A percentile compares a stretch with the other conserved stretches of the same genome.
Conservation (phyloP, 53 echinoderm and acorn worm genomes). For the Actinopyga echinites region DNA sequence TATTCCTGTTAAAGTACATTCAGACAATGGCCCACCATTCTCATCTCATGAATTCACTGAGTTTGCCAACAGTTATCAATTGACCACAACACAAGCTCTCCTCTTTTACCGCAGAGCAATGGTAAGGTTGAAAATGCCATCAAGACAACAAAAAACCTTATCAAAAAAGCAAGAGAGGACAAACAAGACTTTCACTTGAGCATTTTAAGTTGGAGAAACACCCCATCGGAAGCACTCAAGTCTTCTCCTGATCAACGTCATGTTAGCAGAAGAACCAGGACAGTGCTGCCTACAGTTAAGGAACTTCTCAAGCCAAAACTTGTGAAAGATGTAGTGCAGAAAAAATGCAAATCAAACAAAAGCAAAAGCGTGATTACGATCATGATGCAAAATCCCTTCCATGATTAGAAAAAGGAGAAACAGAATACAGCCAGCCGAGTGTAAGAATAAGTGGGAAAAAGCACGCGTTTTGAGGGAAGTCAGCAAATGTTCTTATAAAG, state of each 20-base stretch:
- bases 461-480: constrained; percentile 22
- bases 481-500: constrained; percentile 51
- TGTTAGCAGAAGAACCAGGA: constrained; percentile 35
- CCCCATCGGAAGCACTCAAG: constrained; percentile 51
- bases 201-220: constrained; percentile 46
- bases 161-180: constrained; percentile 43
- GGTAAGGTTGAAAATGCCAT: constrained; percentile 61
- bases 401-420: background rate
- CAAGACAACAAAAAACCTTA: constrained; percentile 38
- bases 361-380: constrained; percentile 40
- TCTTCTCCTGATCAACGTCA: constrained; percentile 65
- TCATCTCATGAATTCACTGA: constrained; percentile 41
- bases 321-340: constrained; percentile 10
- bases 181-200: constrained; percentile 43
- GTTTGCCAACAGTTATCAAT: constrained; percentile 46
- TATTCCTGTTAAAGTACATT: constrained; percentile 41
- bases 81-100: constrained; percentile 54
- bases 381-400: background rate
- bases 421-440: background rate
- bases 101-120: constrained; percentile 62
- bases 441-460: constrained; percentile 26
- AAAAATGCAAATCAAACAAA: constrained; percentile 35
- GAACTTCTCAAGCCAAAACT: constrained; percentile 62
- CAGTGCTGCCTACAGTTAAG: constrained; percentile 24
- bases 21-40: constrained; percentile 61